A percentile compares a stretch with the other conserved stretches of the same genome.
These are phyloP conservation scores for Germaria angustata DNA, from an alignment of 2,888 invertebrate species.

Conservation along the genomic window DNA sequence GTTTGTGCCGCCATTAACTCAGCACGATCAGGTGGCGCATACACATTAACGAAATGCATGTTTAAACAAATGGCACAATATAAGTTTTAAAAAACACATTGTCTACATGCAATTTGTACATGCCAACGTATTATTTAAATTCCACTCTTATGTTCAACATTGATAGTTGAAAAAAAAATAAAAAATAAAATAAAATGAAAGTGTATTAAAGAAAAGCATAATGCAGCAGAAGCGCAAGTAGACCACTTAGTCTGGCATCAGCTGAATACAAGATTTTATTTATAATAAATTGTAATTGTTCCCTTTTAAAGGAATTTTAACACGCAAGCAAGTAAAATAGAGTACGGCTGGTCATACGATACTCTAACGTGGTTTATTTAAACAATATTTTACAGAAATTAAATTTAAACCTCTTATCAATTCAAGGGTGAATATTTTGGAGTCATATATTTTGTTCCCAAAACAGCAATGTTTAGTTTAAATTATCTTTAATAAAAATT, in stretches of 20 bases:
- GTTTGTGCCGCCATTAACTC: slow-evolving; percentile 22
- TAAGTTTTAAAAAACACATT: neutral
- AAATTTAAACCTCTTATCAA: neutral
- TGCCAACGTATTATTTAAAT: neutral
- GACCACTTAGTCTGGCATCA: neutral
- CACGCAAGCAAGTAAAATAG: neutral
- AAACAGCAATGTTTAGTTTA: no score
- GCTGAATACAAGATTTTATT: neutral
- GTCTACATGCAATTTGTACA: neutral
- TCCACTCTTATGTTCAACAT: neutral
- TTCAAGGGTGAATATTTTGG: neutral
- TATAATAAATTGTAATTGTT: neutral
- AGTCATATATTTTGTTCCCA: no score
- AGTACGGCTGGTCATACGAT: no score
- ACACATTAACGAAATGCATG: neutral
- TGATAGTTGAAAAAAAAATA: neutral
- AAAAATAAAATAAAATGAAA: neutral
- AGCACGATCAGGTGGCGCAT: slow-evolving; percentile 23
- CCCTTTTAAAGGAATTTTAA: neutral
- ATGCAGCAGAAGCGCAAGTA: neutral
- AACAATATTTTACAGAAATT: no score
- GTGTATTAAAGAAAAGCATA: neutral
- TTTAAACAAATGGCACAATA: neutral
- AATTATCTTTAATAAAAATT: no score
- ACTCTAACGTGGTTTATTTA: neutral